Percentiles rank a stretch among this genome's conserved stretches.
phyloP scores from a whole-genome alignment of 2,113 vertebrate genomes.

The Ophthalmotilapia sp. region DNA sequence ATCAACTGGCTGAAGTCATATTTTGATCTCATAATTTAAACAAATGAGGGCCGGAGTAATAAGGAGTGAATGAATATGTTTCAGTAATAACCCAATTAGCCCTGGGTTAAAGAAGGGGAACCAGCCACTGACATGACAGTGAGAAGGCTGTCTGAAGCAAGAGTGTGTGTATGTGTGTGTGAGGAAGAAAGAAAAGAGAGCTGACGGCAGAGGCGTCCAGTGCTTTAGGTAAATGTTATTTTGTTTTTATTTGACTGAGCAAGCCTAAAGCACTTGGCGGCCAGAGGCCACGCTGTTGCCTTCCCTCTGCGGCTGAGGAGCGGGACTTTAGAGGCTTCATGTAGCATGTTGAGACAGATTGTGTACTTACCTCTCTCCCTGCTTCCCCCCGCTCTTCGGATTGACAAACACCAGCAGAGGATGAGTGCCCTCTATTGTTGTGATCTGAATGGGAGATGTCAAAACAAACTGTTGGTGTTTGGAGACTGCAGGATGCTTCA shows the following conservation, averaged over 20 bases:
- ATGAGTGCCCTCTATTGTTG: conserved; percentile 90
- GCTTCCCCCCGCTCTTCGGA: conserved; percentile 94
- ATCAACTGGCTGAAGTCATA: conserved; percentile 74
- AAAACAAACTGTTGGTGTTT: conserved; percentile 58
- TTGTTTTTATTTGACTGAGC: conserved; percentile 33
- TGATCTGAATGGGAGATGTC: conserved; percentile 81
- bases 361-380: conserved; percentile 86
- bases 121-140: conserved; percentile 28
- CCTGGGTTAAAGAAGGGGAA: conserved; percentile 51
- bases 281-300: not conserved
- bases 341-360: conserved; percentile 40
- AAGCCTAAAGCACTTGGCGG: conserved; percentile 2
- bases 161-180: not conserved
- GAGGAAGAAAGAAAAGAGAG: not conserved
- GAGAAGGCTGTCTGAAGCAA: not conserved
- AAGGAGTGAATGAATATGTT: conserved; percentile 72
- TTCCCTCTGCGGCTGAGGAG: not conserved
- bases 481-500: conserved; percentile 57
- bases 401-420: conserved; percentile 95
- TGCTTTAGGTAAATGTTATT: conserved; percentile 22
- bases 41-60: conserved; percentile 65
- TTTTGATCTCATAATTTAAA: conserved; percentile 77
- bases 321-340: conserved; percentile 29
- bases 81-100: conserved; percentile 79
- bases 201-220: not conserved